A percentile compares a stretch with the other conserved stretches of the same genome.
Conservation (phyloP, 2,113 vertebrate species). For the Pelecanus crispus region DNA sequence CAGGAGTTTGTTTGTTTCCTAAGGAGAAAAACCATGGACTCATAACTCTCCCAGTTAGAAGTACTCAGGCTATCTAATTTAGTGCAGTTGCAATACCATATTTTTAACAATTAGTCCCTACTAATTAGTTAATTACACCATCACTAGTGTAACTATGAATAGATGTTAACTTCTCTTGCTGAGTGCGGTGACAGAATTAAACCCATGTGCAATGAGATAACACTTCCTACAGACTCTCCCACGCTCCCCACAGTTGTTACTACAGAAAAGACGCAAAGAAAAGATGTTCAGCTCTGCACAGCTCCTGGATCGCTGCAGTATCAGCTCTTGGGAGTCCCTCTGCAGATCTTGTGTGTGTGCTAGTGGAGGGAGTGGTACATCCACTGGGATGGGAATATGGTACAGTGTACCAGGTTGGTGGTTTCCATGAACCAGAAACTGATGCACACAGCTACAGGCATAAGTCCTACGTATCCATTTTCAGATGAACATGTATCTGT, state of each 20-base stretch:
- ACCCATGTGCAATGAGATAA: neutral
- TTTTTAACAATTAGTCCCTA: slow-evolving; percentile 32
- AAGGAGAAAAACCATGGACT: neutral
- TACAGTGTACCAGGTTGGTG: neutral
- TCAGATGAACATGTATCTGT: neutral
- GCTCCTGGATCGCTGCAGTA: neutral
- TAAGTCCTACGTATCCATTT: neutral
- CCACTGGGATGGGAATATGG: neutral
- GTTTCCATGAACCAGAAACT: neutral
- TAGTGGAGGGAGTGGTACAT: neutral
- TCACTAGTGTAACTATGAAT: neutral
- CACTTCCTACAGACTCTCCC: neutral
- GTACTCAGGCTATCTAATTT: neutral
- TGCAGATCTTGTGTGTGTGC: too few relatives aligned
- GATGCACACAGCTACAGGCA: neutral
- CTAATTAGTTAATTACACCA: slow-evolving; percentile 48
- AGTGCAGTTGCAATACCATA: neutral
- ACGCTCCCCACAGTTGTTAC: neutral
- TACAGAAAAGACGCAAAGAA: neutral
- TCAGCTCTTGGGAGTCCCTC: neutral
- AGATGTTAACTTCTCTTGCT: neutral
- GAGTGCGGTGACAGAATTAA: neutral
- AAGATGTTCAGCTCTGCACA: neutral
- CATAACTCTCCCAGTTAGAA: neutral
- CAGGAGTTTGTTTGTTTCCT: neutral